Evolutionary conservation across 2,113 vertebrate species (phyloP), one percentile per base, ranked within the genome.

Genomic region (Suncus etruscus): DNA sequence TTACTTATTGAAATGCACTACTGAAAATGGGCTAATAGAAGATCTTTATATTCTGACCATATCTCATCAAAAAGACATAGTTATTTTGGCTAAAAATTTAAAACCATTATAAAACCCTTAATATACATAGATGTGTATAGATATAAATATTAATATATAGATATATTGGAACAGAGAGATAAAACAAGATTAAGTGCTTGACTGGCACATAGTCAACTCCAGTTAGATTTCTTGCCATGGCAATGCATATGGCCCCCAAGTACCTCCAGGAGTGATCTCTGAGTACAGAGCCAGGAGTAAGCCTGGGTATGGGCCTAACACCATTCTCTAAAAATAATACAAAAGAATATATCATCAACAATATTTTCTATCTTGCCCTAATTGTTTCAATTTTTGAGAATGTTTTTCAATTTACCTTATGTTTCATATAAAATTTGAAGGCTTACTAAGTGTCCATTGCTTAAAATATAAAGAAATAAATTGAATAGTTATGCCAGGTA

Each of bases 301-400:
- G 18, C 58, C 58, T 61, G 58, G 8, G 16, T 58, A 58, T 58
- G 54, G 50, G 12, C 50, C n/a, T n/a, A n/a, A n/a, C n/a, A n/a
- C n/a, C n/a, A n/a, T n/a, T n/a, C 27, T 78, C 6, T 68, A 72
- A 39, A 39, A 39, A 39, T 39, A 39, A 83, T 16, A 63, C 6
- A 66, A 73, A n/a, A 54, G 81, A 78, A 76, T 27, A 31, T 18
- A 20, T 39, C 58, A 61, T 27, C 39, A 74, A 70, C 6, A 89
- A n/a, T 83, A 82, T 69, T 93, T 89, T 91, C 45, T 48, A 83
- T 70, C 29, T 89, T 82, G 69, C 58, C 81, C 89, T 87, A 83
- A 15, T 76, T 25, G 66, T 84, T 82, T 48, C 58, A 78, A 94
- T 83, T 80, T 92, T 3, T 74, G 45, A 47, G 29, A 45, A 24